These are phyloP conservation scores for Arenicola marina DNA, from an alignment of 2,888 invertebrate genomes.

Conservation along the genomic window DNA sequence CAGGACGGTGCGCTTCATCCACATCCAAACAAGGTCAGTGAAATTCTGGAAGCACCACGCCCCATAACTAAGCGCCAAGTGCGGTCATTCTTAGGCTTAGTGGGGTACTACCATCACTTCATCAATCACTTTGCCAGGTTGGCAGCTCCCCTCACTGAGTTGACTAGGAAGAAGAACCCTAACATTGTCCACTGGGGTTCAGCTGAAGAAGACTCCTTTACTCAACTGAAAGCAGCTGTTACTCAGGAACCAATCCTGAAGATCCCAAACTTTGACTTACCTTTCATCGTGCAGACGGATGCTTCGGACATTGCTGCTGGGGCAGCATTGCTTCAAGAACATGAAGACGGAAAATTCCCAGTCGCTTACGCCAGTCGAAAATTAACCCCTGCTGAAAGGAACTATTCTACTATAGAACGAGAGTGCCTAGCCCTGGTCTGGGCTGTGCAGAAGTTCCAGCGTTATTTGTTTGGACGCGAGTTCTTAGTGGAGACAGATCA, in stretches of 20 bases:
- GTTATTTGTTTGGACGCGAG: no score
- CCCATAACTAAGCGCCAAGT: slow-evolving; percentile 2
- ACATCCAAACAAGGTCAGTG: neutral
- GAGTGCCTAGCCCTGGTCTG: no score
- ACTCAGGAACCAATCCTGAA: slow-evolving; percentile 16
- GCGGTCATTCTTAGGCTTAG: neutral
- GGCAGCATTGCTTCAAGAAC: slow-evolving; percentile 30
- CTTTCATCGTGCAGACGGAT: slow-evolving; percentile 31
- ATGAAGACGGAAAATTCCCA: slow-evolving; percentile 21
- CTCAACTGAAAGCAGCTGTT: neutral
- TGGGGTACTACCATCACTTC: slow-evolving; percentile 9
- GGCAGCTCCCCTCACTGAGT: slow-evolving; percentile 27
- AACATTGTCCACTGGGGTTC: slow-evolving; percentile 21
- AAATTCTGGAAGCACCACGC: neutral
- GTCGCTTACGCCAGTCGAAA: slow-evolving; percentile 35
- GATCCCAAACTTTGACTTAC: slow-evolving; percentile 19
- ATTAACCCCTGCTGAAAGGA: no score
- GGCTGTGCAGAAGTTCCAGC: no score
- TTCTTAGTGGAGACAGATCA: no score
- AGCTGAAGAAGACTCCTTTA: neutral
- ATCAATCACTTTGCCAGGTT: slow-evolving; percentile 29
- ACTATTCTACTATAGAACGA: no score
- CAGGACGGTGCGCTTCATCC: neutral
- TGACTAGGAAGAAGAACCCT: slow-evolving; percentile 25
- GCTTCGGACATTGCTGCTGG: slow-evolving; percentile 29